Evolutionary conservation across 2,888 invertebrate species (phyloP).

Genomic region (Drosophila nigricruria): DNA sequence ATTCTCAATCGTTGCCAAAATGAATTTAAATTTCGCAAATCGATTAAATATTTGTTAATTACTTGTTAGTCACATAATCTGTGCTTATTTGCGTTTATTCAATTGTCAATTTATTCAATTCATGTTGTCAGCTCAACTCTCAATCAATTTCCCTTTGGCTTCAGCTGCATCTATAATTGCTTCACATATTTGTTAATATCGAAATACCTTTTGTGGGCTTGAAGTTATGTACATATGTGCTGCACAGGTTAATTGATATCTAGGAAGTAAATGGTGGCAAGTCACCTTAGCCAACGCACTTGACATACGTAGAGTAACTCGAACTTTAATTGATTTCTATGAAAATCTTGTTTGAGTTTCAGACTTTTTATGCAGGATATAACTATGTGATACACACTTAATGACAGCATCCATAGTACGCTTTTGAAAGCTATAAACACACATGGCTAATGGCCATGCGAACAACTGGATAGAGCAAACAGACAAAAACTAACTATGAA

Average conservation of each 20-base stretch:
- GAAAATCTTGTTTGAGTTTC: background rate
- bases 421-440: slow-evolving; percentile 1
- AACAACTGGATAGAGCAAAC: slow-evolving; percentile 50
- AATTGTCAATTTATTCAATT: slow-evolving; percentile 28
- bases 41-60: slow-evolving; percentile 27
- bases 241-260: background rate
- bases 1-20: slow-evolving; percentile 7
- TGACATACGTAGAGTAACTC: no score
- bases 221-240: background rate
- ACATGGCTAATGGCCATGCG: slow-evolving; percentile 56
- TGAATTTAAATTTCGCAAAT: slow-evolving; percentile 6
- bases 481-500: slow-evolving; percentile 51
- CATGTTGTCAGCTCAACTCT: slow-evolving; percentile 4
- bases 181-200: slow-evolving; percentile 1
- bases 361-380: background rate
- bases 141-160: slow-evolving; percentile 9
- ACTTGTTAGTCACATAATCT: background rate
- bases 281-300: no score
- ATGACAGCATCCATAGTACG: background rate
- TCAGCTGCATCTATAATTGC: background rate
- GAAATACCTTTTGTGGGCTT: background rate
- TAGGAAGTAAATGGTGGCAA: background rate
- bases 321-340: background rate
- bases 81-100: background rate
- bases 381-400: background rate